Base-by-base conservation (phyloP, 2,888 invertebrate species). In the Strigamia transsilvanica region DNA sequence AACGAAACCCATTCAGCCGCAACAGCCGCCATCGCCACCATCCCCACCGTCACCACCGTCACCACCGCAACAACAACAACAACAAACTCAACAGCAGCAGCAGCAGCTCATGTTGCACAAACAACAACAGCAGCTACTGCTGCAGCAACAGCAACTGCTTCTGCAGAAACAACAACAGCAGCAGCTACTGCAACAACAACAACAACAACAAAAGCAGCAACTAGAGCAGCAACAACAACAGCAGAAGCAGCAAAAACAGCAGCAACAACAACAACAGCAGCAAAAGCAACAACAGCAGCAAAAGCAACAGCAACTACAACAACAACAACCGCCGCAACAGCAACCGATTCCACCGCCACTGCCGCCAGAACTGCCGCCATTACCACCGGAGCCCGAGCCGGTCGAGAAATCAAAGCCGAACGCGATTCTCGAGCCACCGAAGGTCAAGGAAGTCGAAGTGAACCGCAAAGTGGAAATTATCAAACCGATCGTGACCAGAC, bases 261-360 rank as follows among this genome's bases (percentile, higher is more conserved):
- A 34, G 7, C 34, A 34, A 34, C 34, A 34, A 34, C 34, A 34
- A 7, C 34, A 34, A 34, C 3, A 34, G 34, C 34, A 34, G 7
- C 34, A 34, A 34, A 3, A 34, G 7, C 34, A 34, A 34, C 34
- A 34, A 7, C 34, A 34, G 7, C 3, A 34, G 34, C 34, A 34
- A 34, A 3, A 34, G 3, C 96, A 96, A 88, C 95, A 96, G 91
- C 96, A 96, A 1, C 96, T 94, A 88, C 95, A 96, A 88, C 96
- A 96, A 0, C 95, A 96, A 10, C 94, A 94, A 87, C 94, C 94
- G 0, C 89, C 93, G 23, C 77, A 0, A 91, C 92, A 32, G 15
- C 34, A 61, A 10, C 81, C 81, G 15, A 41, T 38, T 46, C 32
- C 46, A 12, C 81, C 81, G n/a, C 81, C 81, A 15, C 73, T 51